Base-by-base conservation (phyloP, 2,797 vertebrate species). In the Sebastes kiyomatsui region DNA sequence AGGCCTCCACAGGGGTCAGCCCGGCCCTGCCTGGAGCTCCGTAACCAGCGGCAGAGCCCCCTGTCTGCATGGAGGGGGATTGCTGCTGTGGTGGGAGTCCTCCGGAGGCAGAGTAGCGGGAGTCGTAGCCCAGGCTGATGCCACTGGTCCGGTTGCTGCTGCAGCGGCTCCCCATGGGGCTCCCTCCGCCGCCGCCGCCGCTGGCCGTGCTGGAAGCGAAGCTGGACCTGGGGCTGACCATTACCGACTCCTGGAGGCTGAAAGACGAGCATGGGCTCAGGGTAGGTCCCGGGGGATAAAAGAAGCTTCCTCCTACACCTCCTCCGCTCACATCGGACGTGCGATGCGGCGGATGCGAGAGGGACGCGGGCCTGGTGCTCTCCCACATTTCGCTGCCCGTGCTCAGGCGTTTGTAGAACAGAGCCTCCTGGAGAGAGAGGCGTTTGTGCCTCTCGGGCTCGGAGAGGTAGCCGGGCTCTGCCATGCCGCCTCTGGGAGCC, bases 81-180 rank as follows among this genome's bases (percentile, higher is more conserved):
- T 92, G 94, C 82, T 93, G 92, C 65, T 95, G 96, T 12, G 93
- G 95, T 1, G 93, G 85, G 52, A 93, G 88, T 25, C 92, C 93
- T 27, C 94, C 93, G 1, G 92, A 94, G 70, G 90, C 80, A 0
- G 93, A 93, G 75, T 96, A 95, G 55, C 96, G 94, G 1, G 94
- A 95, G 93, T 97, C 97, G 2, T 97, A 97, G 77, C 97, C 97
- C 84, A 97, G 94, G 87, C 97, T 97, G 93, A 97, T 97, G 81
- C 97, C 97, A 7, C 97, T 97, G 87, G 97, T 97, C 3, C 97
- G 94, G 87, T 97, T 97, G 94, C 97, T 97, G 94, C 97, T 96
- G 87, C 96, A 96, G 67, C 96, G 95, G 88, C 96, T 97, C 7
- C 94, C 95, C 87, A 96, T 93, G 14, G 97, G 97, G 28, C 97